Evolutionary conservation across 2,888 invertebrate genomes (phyloP), one percentile per base, ranked within the genome.

Genomic region (Macrosoma leucophasiata): DNA sequence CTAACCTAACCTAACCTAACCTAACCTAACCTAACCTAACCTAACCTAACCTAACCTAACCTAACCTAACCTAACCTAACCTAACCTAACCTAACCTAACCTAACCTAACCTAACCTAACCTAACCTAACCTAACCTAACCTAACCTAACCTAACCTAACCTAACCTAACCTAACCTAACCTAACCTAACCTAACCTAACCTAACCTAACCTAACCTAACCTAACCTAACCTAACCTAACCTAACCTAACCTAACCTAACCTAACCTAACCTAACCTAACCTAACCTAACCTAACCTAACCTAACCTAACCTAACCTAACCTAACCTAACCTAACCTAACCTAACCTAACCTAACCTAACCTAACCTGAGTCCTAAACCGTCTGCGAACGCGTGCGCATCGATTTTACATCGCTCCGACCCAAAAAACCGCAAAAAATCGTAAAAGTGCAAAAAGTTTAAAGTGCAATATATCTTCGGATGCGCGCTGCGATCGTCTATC

Each of bases 281-380:
- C 32, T 27, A 27, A 33, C 38, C 29, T 41, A 50, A 49, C 47
- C 45, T 40, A 42, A 46, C 45, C 48, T 30, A 43, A 45, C 48
- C 48, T 35, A 48, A 46, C 47, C 43, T 32, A 42, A 50, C 40
- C 50, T 44, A 45, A 47, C 48, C 47, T 46, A 48, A 50, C 50
- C 50, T 46, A 45, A 48, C 48, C 41, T 34, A 43, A 30, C 34
- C 25, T 31, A 30, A 43, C 39, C 36, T 41, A 39, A 35, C 35
- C 37, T 33, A 40, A 41, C 44, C 41, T 39, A 41, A 41, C 41
- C 38, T 36, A 41, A 38, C 36, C 41, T 32, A 33, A 41, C 38
- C 41, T 37, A 39, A 44, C 36, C 41, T 39, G 6, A 20, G 9
- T n/a, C 20, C 20, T 20, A 20, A 20, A 36, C 37, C 41, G 40